Evolutionary conservation across 2,113 vertebrate species (phyloP), one percentile per base, ranked within the genome.

Genomic region (Nettapus auritus): DNA sequence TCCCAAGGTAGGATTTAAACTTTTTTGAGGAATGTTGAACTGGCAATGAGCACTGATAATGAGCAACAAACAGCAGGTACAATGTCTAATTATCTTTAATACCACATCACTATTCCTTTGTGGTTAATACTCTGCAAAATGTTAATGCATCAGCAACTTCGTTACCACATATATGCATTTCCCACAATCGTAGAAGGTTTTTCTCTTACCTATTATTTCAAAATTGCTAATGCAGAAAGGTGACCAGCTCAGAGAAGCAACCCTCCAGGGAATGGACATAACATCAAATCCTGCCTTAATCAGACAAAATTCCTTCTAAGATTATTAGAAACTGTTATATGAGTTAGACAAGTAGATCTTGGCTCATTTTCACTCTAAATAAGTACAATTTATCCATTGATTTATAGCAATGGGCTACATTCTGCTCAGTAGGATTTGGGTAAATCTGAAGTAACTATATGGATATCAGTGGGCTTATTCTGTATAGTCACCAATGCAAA

Each of bases 1-100:
- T 97, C 97, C 97, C 84, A 55, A 94, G 86, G 93, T 94, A 92
- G 93, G 88, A 97, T 97, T 98, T 97, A 96, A 95, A 95, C 68
- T 96, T 97, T 97, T 97, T 97, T 94, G 66, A 87, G 95, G 96
- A 97, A 98, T 87, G 93, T 91, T 88, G 94, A 97, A 86, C 93
- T 98, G 97, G 97, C 97, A 97, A 75, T 66, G 78, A 95, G 42
- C 67, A 59, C 33, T 19, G 38, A 96, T 96, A 97, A 94, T 80
- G 93, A 98, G 94, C 86, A 95, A 81, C 86, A 91, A 95, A 97
- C 93, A 97, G 64, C 82, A 86, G 28, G 66, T 73, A 74, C 92
- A 96, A 79, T 76, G 92, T 97, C 85, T 94, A 88, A 86, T 91
- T 94, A 90, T 91, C 96, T 95, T 95, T 96, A 95, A 94, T 95